Conservation (phyloP, 1,140 invertebrate genomes). For the Brachionus asplanchnoidis region DNA sequence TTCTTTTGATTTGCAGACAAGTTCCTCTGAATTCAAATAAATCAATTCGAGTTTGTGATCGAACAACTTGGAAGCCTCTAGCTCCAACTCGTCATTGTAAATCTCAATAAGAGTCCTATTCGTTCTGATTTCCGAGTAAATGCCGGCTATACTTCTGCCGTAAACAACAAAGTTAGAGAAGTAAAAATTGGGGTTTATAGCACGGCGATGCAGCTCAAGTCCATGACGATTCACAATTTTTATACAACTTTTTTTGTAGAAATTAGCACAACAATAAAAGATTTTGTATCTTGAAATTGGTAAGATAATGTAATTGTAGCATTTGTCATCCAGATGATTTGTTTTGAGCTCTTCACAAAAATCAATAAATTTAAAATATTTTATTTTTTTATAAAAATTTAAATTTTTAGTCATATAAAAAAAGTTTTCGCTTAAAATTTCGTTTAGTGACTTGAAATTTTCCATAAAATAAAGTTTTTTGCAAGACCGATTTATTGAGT, state of each 20-base stretch:
- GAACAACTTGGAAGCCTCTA: neutral
- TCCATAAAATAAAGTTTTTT: neutral
- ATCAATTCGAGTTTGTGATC: slow-evolving; percentile 10
- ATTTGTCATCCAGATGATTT: neutral
- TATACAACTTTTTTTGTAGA: slow-evolving; percentile 37
- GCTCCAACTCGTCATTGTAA: slow-evolving; percentile 23
- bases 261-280: slow-evolving; percentile 21
- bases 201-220: neutral
- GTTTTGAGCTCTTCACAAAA: neutral
- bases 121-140: neutral
- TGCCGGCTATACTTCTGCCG: neutral
- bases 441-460: neutral
- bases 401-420: neutral
- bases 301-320: slow-evolving; percentile 25
- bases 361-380: slow-evolving; percentile 19
- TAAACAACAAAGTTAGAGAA: neutral
- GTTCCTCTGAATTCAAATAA: neutral
- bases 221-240: neutral
- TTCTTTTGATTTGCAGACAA: slow-evolving; percentile 34
- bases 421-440: slow-evolving; percentile 25
- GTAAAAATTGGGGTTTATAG: slow-evolving; percentile 16
- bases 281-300: slow-evolving; percentile 21
- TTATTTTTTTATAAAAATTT: neutral
- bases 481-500: neutral
- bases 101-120: slow-evolving; percentile 14